A percentile compares a stretch with the other conserved stretches of the same genome.
Conservation (phyloP, 2,797 vertebrate species). For the Eremophila alpestris region DNA sequence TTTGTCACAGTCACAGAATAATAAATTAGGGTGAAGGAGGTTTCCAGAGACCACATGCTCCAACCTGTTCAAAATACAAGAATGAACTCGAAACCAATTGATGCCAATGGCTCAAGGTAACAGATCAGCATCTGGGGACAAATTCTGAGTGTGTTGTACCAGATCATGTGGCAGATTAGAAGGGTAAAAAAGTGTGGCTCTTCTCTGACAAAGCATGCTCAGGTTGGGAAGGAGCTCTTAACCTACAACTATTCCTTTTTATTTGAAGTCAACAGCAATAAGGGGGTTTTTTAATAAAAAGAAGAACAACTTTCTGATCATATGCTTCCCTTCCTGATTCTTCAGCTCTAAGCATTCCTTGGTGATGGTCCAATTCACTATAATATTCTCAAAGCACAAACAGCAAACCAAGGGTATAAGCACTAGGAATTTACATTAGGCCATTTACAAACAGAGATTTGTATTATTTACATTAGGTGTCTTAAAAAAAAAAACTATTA, state of each 20-base stretch:
- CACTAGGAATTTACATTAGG: not conserved
- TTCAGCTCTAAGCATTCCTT: not conserved
- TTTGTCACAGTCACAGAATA: not conserved
- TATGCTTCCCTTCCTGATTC: not conserved
- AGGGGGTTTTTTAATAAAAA: not conserved
- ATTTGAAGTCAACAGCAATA: not conserved
- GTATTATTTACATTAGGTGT: not conserved
- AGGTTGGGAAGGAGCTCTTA: not conserved
- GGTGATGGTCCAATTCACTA: not conserved
- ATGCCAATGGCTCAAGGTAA: not conserved
- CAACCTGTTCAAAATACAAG: not conserved
- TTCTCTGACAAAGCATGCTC: not conserved
- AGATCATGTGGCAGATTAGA: accelerated
- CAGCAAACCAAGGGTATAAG: not conserved
- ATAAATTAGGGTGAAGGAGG: not conserved
- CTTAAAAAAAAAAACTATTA: not conserved
- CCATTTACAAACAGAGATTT: not conserved
- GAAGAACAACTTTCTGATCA: not conserved
- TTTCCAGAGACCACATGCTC: not conserved
- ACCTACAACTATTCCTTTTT: not conserved
- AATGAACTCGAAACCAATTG: not conserved
- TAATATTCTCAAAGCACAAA: not conserved
- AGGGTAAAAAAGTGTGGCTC: not conserved
- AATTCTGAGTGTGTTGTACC: not conserved
- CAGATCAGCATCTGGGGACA: not conserved